phyloP scores from a whole-genome alignment of 2,113 vertebrate species.

The Pseudorhombus dupliciocellatus region DNA sequence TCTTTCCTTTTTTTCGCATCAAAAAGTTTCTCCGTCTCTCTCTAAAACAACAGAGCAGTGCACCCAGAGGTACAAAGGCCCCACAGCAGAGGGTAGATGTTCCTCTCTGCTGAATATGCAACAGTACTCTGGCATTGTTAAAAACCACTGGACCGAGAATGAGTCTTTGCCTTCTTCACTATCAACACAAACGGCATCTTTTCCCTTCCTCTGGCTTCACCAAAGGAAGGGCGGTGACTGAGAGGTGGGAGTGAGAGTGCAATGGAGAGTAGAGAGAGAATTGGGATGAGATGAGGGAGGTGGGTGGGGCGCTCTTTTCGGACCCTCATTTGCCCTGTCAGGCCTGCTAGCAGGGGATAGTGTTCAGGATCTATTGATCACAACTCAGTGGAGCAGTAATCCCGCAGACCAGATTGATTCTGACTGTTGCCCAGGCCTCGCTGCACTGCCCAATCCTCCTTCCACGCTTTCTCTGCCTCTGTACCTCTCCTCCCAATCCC shows the following conservation, averaged over 20 bases:
- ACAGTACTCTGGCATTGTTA: slow-evolving; percentile 76
- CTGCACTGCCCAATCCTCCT: slow-evolving; percentile 81
- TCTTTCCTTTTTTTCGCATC: slow-evolving; percentile 7
- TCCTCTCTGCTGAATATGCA: slow-evolving; percentile 76
- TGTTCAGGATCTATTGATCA: slow-evolving; percentile 88
- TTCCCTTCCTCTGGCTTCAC: slow-evolving; percentile 47
- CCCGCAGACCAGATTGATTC: slow-evolving; percentile 85
- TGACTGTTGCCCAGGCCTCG: slow-evolving; percentile 79
- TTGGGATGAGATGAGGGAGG: slow-evolving; percentile 50
- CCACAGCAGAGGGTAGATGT: slow-evolving; percentile 69
- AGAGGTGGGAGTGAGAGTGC: slow-evolving; percentile 26
- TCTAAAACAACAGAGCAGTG: slow-evolving; percentile 48
- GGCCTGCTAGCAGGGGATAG: slow-evolving; percentile 79
- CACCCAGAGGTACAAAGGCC: slow-evolving; percentile 62
- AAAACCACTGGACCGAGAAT: slow-evolving; percentile 78
- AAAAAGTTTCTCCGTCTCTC: slow-evolving; percentile 31
- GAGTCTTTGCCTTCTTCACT: slow-evolving; percentile 64
- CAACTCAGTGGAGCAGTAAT: slow-evolving; percentile 84
- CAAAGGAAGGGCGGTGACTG: slow-evolving; percentile 44
- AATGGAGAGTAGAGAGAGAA: slow-evolving; percentile 34
- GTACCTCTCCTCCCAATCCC: slow-evolving; percentile 63
- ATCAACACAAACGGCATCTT: slow-evolving; percentile 56
- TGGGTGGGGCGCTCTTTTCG: slow-evolving; percentile 66
- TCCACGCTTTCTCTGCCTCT: slow-evolving; percentile 65
- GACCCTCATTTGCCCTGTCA: slow-evolving; percentile 84